Evolutionary conservation across 2,113 vertebrate species (phyloP).

Genomic region (Sebastes schlegelii): DNA sequence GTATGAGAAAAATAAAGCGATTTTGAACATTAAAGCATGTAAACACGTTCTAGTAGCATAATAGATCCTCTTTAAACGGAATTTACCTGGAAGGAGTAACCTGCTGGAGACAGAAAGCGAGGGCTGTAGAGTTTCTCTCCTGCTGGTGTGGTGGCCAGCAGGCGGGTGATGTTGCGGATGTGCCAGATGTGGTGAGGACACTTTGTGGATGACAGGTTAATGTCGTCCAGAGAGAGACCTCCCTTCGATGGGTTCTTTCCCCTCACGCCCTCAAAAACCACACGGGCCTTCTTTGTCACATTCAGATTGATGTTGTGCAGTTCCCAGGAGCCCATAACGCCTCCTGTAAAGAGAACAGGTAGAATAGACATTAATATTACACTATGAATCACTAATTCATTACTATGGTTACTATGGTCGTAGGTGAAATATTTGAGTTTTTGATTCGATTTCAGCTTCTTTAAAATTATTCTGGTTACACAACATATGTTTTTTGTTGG

Average conservation of each 20-base stretch:
- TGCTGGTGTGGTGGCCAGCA: constrained; percentile 74
- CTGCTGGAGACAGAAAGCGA: constrained; percentile 85
- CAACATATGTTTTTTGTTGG: too few species aligned
- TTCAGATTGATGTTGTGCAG: constrained; percentile 86
- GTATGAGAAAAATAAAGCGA: too few species aligned
- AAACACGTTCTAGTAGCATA: too few species aligned
- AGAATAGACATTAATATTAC: neutral
- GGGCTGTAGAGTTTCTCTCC: constrained; percentile 82
- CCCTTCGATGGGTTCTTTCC: constrained; percentile 79
- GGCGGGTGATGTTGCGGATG: constrained; percentile 85
- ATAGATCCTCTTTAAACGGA: too few species aligned
- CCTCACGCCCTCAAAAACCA: constrained; percentile 86
- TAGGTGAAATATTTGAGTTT: neutral
- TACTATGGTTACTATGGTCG: neutral
- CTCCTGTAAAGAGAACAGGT: constrained; percentile 44
- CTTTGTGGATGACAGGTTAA: constrained; percentile 89
- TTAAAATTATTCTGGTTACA: neutral
- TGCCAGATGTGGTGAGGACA: constrained; percentile 90
- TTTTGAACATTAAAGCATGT: too few species aligned
- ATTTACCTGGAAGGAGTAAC: constrained; percentile 89
- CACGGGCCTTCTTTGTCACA: constrained; percentile 82
- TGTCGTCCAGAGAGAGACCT: constrained; percentile 91
- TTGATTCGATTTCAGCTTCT: neutral
- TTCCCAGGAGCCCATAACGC: constrained; percentile 85
- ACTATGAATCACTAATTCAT: neutral